phyloP scores from a whole-genome alignment of 1,140 invertebrate species.

The Scaptomyza hsui region DNA sequence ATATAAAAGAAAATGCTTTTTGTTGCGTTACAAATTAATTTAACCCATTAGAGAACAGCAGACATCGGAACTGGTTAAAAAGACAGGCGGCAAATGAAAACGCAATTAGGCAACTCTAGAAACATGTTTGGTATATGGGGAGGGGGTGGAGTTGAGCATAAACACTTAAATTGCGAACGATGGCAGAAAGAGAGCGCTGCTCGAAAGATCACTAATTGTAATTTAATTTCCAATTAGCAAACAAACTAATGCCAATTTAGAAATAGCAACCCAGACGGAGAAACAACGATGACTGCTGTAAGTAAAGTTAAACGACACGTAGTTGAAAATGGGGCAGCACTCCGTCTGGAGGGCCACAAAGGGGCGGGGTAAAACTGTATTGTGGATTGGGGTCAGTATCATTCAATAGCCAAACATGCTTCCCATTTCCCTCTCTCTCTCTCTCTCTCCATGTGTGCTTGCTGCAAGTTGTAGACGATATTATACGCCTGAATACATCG shows the following conservation, averaged over 20 bases:
- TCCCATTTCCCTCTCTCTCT: conserved; percentile 5
- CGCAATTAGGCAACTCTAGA: conserved; percentile 55
- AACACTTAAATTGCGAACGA: conserved; percentile 70
- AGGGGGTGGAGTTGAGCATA: conserved; percentile 30
- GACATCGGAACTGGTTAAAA: conserved; percentile 39
- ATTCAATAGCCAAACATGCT: conserved; percentile 31
- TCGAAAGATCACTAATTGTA: conserved; percentile 83
- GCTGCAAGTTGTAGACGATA: conserved; percentile 66
- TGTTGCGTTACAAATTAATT: conserved; percentile 58
- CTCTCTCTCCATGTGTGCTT: conserved; percentile 24
- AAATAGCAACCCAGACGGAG: conserved; percentile 36
- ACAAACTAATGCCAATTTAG: conserved; percentile 83
- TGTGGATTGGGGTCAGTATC: conserved; percentile 7
- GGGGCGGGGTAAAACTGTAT: conserved; percentile 2
- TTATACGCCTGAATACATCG: conserved; percentile 72
- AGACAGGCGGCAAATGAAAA: conserved; percentile 40
- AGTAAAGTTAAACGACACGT: conserved; percentile 71
- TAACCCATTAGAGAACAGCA: conserved; percentile 53
- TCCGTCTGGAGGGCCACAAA: not conserved
- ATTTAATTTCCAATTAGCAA: conserved; percentile 84
- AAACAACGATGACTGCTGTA: conserved; percentile 27
- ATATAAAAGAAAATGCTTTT: not conserved
- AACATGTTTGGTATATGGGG: not conserved
- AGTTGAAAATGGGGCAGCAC: conserved; percentile 45
- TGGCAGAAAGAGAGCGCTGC: conserved; percentile 48